Conservation (phyloP, 2,113 vertebrate species). For the Mastomys coucha region DNA sequence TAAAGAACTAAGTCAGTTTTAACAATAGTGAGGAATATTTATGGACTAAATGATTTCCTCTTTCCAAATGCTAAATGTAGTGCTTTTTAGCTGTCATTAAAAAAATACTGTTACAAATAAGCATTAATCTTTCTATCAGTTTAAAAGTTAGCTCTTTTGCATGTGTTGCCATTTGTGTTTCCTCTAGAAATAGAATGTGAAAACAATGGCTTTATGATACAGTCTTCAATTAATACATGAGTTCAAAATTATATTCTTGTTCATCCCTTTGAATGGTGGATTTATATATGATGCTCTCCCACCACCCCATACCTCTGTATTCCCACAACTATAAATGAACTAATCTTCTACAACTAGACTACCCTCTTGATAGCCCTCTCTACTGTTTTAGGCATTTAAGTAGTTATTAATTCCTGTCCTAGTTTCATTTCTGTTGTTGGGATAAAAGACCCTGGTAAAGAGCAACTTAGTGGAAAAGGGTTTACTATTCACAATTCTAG, state of each 20-base stretch:
- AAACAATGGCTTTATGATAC: not conserved
- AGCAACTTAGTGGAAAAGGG: not conserved
- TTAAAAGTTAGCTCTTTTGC: conserved; percentile 10
- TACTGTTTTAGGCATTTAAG: not conserved
- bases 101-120: conserved; percentile 21
- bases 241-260: not conserved
- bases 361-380: not conserved
- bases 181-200: not conserved
- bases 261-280: not conserved
- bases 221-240: not conserved
- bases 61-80: not conserved
- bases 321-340: not conserved
- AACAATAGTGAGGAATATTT: conserved; percentile 53
- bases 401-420: not conserved
- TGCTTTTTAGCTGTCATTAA: not conserved
- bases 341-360: not conserved
- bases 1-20: not conserved
- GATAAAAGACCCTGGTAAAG: not conserved
- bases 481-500: too few relatives aligned
- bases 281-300: not conserved
- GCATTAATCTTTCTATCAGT: conserved; percentile 27
- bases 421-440: not conserved
- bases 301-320: not conserved
- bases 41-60: conserved; percentile 10
- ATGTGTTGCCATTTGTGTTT: not conserved